Evolutionary conservation across 2,888 invertebrate genomes (phyloP), one percentile per base, ranked within the genome.

Genomic region (Prosopocoilus inquinatus): DNA sequence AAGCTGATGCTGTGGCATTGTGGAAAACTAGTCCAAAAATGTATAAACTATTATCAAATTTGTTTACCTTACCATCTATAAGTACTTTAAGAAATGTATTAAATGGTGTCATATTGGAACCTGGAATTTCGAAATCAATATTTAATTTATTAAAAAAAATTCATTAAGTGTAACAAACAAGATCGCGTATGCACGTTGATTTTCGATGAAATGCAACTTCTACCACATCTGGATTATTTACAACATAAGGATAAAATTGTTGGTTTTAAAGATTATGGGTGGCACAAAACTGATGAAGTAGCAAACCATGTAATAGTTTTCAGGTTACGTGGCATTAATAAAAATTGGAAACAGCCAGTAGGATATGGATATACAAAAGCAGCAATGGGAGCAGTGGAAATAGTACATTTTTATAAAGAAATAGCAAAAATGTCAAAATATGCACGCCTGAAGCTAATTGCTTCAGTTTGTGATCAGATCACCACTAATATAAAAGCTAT

Each of bases 231-330:
- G 7, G 45, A 51, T 9, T 45, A 51, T 33, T 45, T 35, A 7
- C 3, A 13, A 15, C 11, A 45, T 15, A 12, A 34, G n/a, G 51
- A 51, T 43, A 9, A n/a, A 5, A 44, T 43, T 12, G 11, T 33
- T 33, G 51, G 51, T 2, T 51, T 51, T 44, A 35, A 33, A 12
- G 34, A 51, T 45, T 9, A 45, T 51, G 45, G 51, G 8, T 43
- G 16, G 28, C 28, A 28, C 5, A 32, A 7, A n/a, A 44, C 34
- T 3, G n/a, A 11, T 12, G 34, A 51, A 34, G 34, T 51, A 8
- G 51, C 45, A 3, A 38, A 51, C 7, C 35, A 33, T n/a, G 45
- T 33, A 9, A 12, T 9, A 9, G 48, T 48, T 11, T 48, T n/a
- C 2, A 48, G 38, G 36, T 12, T 48, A 15, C 12, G 36, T 9